These are phyloP conservation scores for Antheraea pernyi DNA, from an alignment of 1,140 invertebrate species.

Conservation along the genomic window DNA sequence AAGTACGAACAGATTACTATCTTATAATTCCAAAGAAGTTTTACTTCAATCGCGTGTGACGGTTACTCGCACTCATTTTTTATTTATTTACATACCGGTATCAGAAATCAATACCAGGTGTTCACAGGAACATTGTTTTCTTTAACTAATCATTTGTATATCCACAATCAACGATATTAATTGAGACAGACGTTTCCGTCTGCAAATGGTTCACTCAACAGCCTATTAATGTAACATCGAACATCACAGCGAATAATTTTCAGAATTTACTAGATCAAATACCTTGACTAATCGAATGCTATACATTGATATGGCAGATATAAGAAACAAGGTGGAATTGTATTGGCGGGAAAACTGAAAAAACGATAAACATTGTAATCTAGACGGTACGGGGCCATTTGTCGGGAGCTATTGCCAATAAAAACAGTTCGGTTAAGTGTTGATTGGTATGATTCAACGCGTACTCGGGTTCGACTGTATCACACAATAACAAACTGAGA, in stretches of 20 bases:
- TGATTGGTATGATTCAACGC: conserved; percentile 16
- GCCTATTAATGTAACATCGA: neutral
- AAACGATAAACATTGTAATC: conserved; percentile 14
- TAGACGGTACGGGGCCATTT: conserved; percentile 18
- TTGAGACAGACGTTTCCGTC: neutral
- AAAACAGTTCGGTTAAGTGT: conserved; percentile 15
- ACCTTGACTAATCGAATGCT: conserved; percentile 4
- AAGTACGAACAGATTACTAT: too few relatives aligned
- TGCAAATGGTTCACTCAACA: neutral
- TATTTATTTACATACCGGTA: neutral
- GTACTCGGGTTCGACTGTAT: neutral
- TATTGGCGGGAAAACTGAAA: conserved; percentile 13
- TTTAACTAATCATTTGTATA: neutral
- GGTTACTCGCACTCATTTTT: too few relatives aligned
- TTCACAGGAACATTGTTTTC: neutral
- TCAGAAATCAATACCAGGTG: neutral
- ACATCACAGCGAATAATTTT: neutral
- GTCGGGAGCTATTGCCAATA: conserved; percentile 13
- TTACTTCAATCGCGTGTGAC: too few relatives aligned
- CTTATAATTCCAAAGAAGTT: too few relatives aligned
- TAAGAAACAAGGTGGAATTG: conserved; percentile 11
- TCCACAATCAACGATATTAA: neutral
- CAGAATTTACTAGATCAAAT: conserved; percentile 4
- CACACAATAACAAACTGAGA: conserved; percentile 4
- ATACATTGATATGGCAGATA: conserved; percentile 11